Percentiles rank a stretch among this genome's conserved stretches.
Evolutionary conservation across 92 coral and sea anemone genomes (phyloP).

Genomic region (Scolanthus callimorphus): DNA sequence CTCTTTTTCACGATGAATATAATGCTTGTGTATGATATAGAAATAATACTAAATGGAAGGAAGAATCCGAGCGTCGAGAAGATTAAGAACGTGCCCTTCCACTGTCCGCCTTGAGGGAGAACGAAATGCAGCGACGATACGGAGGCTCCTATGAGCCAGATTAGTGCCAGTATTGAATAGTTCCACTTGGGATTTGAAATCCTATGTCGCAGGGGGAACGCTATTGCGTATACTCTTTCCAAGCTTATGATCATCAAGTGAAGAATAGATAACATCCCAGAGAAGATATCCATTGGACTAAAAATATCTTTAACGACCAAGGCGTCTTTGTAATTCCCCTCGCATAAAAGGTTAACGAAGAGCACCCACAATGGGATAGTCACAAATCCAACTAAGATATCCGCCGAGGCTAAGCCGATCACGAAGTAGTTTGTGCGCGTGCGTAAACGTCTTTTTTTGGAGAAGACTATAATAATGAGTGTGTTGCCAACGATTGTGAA

Average conservation of each 20-base stretch:
- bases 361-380: constrained; percentile 64
- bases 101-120: constrained; percentile 69
- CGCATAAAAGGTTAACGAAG: constrained; percentile 32
- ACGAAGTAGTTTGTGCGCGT: constrained; percentile 75
- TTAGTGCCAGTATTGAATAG: constrained; percentile 28
- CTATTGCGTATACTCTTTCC: constrained; percentile 72
- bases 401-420: constrained; percentile 67
- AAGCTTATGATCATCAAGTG: constrained; percentile 71
- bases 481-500: constrained; percentile 57
- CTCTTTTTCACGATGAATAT: constrained; percentile 50
- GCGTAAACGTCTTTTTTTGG: constrained; percentile 61
- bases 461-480: constrained; percentile 67
- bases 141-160: constrained; percentile 53
- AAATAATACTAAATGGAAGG: constrained; percentile 60
- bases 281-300: constrained; percentile 70
- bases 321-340: constrained; percentile 21
- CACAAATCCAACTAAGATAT: constrained; percentile 50
- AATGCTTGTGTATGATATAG: constrained; percentile 60
- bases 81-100: constrained; percentile 70
- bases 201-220: constrained; percentile 72
- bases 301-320: constrained; percentile 33
- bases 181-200: constrained; percentile 46
- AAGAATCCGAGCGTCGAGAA: constrained; percentile 71
- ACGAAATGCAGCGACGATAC: constrained; percentile 55
- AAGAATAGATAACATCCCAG: constrained; percentile 74